These are phyloP conservation scores for Aphidius colemani DNA, from an alignment of 2,888 invertebrate species.

Conservation along the genomic window DNA sequence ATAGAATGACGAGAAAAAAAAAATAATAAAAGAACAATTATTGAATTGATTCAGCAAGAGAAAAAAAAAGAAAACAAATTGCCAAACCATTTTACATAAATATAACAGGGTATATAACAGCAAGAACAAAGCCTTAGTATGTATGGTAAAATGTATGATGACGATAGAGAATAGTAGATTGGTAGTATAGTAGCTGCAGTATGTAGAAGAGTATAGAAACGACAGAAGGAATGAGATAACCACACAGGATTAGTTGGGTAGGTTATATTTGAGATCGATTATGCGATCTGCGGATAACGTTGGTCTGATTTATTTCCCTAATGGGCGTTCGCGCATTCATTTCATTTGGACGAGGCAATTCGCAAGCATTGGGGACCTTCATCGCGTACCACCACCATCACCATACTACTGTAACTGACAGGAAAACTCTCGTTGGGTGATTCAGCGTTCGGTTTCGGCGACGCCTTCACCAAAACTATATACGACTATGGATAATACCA, in stretches of 20 bases:
- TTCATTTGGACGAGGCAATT: slow-evolving; percentile 57
- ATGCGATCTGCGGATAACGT: slow-evolving; percentile 59
- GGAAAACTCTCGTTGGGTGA: slow-evolving; percentile 60
- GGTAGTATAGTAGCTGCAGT: background rate
- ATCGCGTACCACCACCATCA: slow-evolving; percentile 37
- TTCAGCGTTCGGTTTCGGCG: slow-evolving; percentile 59
- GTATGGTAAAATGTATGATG: slow-evolving; percentile 5
- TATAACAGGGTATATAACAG: background rate
- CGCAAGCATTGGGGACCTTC: slow-evolving; percentile 43
- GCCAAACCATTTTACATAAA: slow-evolving; percentile 4
- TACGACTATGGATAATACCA: slow-evolving; percentile 38
- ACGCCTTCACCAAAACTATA: slow-evolving; percentile 49
- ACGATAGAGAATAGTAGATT: background rate
- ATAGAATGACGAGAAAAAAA: too few relatives aligned
- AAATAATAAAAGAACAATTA: too few relatives aligned
- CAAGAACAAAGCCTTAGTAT: slow-evolving; percentile 19
- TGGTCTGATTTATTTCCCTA: slow-evolving; percentile 60
- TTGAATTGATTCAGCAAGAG: too few relatives aligned
- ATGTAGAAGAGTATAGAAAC: background rate
- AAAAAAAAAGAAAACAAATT: too few relatives aligned
- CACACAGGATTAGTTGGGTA: slow-evolving; percentile 32
- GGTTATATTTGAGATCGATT: slow-evolving; percentile 50
- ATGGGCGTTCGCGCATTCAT: slow-evolving; percentile 61
- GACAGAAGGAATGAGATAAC: slow-evolving; percentile 20
- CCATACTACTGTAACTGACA: slow-evolving; percentile 54